Conservation (phyloP, 1,140 invertebrate species). For the Bursaphelenchus mucronatus region DNA sequence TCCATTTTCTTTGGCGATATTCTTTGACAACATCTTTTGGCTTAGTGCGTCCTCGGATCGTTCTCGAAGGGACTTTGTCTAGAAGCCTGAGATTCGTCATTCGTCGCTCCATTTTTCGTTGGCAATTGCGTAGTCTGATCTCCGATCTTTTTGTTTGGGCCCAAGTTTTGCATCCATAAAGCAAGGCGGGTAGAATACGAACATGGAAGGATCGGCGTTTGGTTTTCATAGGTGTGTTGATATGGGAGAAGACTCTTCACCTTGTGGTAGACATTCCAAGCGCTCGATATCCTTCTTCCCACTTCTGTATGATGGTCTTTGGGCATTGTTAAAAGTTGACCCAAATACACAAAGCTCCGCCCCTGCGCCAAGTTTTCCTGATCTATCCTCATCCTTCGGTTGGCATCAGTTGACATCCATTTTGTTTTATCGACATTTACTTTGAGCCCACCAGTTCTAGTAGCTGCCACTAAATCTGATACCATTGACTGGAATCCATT, state of each 20-base stretch:
- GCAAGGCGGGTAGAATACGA: constrained; percentile 2
- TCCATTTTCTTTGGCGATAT: too few relatives aligned
- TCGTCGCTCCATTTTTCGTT: constrained; percentile 14
- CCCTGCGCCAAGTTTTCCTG: constrained; percentile 12
- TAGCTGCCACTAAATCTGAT: background rate
- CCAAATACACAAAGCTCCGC: constrained; percentile 9
- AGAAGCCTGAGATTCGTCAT: constrained; percentile 1
- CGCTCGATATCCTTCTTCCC: constrained; percentile 4
- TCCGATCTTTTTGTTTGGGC: too few relatives aligned
- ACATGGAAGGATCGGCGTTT: constrained; percentile 12
- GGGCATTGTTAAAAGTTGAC: too few relatives aligned
- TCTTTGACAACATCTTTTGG: too few relatives aligned
- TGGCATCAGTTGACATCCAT: constrained; percentile 19
- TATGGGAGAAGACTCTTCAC: background rate
- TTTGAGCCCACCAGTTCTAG: constrained; percentile 14
- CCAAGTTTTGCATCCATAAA: too few relatives aligned
- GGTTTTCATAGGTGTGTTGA: background rate
- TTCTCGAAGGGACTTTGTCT: too few relatives aligned
- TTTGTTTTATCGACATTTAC: constrained; percentile 30
- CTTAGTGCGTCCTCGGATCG: too few relatives aligned
- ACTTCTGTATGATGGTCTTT: background rate
- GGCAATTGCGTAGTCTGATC: too few relatives aligned
- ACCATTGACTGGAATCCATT: constrained; percentile 15
- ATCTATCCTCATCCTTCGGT: constrained; percentile 2
- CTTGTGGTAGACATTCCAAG: constrained; percentile 9